A percentile compares a stretch with the other conserved stretches of the same genome.
These are phyloP conservation scores for Drosophila littoralis DNA, from an alignment of 1,140 invertebrate genomes.

Conservation along the genomic window DNA sequence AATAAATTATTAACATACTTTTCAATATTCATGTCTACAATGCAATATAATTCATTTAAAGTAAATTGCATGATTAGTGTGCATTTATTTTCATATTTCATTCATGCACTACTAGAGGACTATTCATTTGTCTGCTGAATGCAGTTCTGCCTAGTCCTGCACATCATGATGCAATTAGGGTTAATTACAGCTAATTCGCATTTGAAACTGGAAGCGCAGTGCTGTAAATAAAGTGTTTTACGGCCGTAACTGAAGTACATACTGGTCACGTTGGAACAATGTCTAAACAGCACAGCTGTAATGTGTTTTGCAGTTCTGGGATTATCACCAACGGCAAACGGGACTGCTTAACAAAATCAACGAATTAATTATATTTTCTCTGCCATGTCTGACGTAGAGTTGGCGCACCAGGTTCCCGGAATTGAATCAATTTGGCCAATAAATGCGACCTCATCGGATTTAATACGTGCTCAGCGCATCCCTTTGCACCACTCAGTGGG, in stretches of 20 bases:
- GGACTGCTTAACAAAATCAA: conserved; percentile 41
- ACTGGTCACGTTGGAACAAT: conserved; percentile 5
- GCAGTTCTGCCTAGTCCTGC: conserved; percentile 16
- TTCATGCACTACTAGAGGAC: no score
- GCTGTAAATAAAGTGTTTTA: conserved; percentile 17
- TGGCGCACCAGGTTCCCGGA: conserved; percentile 25
- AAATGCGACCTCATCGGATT: conserved; percentile 69
- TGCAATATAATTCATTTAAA: neutral
- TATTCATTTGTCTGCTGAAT: neutral
- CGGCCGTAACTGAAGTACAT: neutral
- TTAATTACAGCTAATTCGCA: conserved; percentile 59
- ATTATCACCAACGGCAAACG: conserved; percentile 24
- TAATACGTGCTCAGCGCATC: conserved; percentile 58
- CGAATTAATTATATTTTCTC: conserved; percentile 19
- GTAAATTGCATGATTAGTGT: no score
- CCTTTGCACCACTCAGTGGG: neutral
- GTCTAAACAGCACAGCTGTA: neutral
- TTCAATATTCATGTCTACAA: neutral
- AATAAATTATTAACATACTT: no score
- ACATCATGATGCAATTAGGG: conserved; percentile 58
- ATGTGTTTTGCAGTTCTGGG: neutral
- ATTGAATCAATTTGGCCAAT: conserved; percentile 68
- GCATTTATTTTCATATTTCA: no score
- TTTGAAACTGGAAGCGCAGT: conserved; percentile 26
- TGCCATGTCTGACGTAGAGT: conserved; percentile 14